phyloP scores from a whole-genome alignment of 1,140 invertebrate species.

The Drosophila sucinea region DNA sequence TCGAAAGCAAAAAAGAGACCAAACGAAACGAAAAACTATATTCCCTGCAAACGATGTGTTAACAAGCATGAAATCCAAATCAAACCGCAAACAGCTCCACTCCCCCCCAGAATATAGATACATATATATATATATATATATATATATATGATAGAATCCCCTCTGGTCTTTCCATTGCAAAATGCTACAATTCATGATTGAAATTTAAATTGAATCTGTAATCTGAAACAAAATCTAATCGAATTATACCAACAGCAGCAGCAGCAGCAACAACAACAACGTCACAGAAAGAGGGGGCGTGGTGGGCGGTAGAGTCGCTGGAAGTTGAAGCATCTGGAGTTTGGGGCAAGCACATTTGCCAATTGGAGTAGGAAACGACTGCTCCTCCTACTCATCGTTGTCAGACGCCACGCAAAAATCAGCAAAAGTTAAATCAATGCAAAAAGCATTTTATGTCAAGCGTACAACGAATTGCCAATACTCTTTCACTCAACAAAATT shows the following conservation, averaged over 20 bases:
- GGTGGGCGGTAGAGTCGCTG: background rate
- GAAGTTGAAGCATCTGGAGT: constrained; percentile 1
- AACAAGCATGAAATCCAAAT: constrained; percentile 66
- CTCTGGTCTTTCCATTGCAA: constrained; percentile 55
- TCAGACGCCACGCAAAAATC: constrained; percentile 49
- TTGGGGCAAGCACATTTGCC: constrained; percentile 7
- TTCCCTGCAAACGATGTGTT: constrained; percentile 59
- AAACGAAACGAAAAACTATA: constrained; percentile 32
- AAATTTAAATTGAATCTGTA: constrained; percentile 69
- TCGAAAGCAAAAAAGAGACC: background rate
- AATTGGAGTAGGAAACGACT: constrained; percentile 10
- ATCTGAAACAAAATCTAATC: constrained; percentile 69
- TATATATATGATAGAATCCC: constrained; percentile 24
- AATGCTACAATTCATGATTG: constrained; percentile 68
- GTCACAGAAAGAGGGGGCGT: background rate
- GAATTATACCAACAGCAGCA: constrained; percentile 60
- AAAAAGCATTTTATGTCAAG: constrained; percentile 36
- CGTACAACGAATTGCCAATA: background rate
- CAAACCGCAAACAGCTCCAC: constrained; percentile 55
- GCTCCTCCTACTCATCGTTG: background rate
- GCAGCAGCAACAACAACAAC: background rate
- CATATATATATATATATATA: constrained; percentile 3
- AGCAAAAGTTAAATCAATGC: constrained; percentile 65
- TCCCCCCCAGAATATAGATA: background rate
- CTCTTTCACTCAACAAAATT: background rate